Evolutionary conservation across 2,797 vertebrate species (phyloP).

Genomic region (Menidia menidia): DNA sequence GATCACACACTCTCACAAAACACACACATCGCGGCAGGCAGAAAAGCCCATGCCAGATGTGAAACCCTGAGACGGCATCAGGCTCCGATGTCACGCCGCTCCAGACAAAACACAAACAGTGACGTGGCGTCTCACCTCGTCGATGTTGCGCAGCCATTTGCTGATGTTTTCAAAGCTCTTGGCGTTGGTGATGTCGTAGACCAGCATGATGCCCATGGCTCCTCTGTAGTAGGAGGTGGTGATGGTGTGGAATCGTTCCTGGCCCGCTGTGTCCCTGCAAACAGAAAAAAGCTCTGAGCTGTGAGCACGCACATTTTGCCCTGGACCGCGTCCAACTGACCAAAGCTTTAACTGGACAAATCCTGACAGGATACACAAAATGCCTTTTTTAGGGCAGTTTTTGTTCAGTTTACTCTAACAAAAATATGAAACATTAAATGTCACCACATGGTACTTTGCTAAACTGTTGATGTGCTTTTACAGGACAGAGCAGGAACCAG

Average conservation of each 20-base stretch:
- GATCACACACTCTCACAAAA: no score
- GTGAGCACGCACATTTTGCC: not conserved
- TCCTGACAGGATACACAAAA: not conserved
- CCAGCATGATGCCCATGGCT: constrained; percentile 99
- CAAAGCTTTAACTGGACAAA: not conserved
- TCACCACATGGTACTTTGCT: not conserved
- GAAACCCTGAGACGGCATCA: not conserved
- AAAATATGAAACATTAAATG: not conserved
- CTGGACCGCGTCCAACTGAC: not conserved
- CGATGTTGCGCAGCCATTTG: constrained; percentile 99
- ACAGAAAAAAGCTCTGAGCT: constrained; percentile 1
- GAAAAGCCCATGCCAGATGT: not conserved
- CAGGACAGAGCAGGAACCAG: not conserved
- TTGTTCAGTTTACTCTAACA: not conserved
- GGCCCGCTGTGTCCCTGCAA: constrained; percentile 95
- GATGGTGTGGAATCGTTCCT: constrained; percentile 99
- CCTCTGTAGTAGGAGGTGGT: constrained; percentile 99
- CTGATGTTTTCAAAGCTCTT: constrained; percentile 99
- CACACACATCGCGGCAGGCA: no score
- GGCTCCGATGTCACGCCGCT: not conserved
- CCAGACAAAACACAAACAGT: constrained; percentile 19
- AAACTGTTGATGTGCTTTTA: not conserved
- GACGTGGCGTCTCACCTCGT: constrained; percentile 85
- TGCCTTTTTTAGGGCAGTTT: not conserved
- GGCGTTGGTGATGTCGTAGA: constrained; percentile 98